Base-by-base conservation (phyloP, 2,888 invertebrate species). In the Aphidius colemani region DNA sequence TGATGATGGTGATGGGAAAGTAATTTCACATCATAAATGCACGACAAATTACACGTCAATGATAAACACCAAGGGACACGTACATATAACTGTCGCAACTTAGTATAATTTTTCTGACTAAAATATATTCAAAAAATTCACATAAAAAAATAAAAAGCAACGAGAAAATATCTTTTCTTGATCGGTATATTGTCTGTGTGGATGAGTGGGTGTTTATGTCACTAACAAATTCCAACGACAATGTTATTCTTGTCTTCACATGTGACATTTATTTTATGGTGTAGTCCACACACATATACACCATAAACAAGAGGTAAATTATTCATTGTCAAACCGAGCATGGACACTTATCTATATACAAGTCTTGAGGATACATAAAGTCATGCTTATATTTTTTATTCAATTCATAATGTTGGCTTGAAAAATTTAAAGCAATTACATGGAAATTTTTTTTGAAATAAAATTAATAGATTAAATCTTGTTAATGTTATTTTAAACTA, bases 281-380 rank as follows among this genome's bases (percentile, higher is more conserved):
- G 59, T 30, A 57, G 40, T 46, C 46, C 2, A 18, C 13, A 18
- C 13, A 18, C 13, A 18, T 18, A 18, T 13, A 13, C 30, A 44
- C 8, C 11, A 10, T 18, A 59, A 59, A 59, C 59, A 59, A 59
- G 45, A 48, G 48, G 61, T 66, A 61, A 66, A 66, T 63, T 63
- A 66, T 66, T 66, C 63, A 66, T 63, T 63, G 61, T 57, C 64
- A 57, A 63, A 57, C 62, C 62, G 62, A 55, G 41, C 49, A 39
- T 40, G 43, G 5, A 13, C 6, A 18, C 53, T 58, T 57, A 53
- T 51, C 50, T 41, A 41, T 40, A 9, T 10, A 60, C 44, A 18
- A 48, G 9, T 18, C 30, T 30, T 30, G 46, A 45, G 45, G 44
- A 43, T 18, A 48, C 9, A 6, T 39, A 10, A 18, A 18, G 2